Base-by-base conservation (phyloP, 2,888 invertebrate genomes). In the Diaperis boleti region DNA sequence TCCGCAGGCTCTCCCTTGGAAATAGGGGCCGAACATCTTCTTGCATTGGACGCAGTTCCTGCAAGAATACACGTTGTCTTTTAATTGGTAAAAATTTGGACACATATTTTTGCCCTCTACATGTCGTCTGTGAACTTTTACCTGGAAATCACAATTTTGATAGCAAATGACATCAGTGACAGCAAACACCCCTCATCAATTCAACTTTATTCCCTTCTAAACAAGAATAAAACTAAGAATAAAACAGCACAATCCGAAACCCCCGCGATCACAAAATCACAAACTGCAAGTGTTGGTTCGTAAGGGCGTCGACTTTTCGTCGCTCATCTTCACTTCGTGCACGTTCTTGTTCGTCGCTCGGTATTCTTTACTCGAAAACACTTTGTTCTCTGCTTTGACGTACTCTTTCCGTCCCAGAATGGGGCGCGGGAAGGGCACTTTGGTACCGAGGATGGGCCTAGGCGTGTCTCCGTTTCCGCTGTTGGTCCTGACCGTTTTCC, bases 11-110 rank as follows among this genome's bases (percentile, higher is more conserved):
- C 80, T 78, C 22, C 83, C 83, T 66, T 81, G 77, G 72, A 84
- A 84, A 70, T 82, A 83, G n/a, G 79, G 80, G 1, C 83, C 83
- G 68, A 81, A 83, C 81, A 84, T 83, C 70, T 82, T 78, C 71
- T 84, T 83, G 69, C 83, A 84, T 67, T 83, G 83, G 1, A 82
- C 82, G 66, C 84, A 83, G 68, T 83, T 84, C 29, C 78, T 78
- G 68, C 47, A 75, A 78, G 44, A 20, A 20, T 20, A 20, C 6
- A 4, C 20, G 20, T 20, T 20, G 20, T 20, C n/a, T n/a, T n/a
- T n/a, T 10, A n/a, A 11, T 37, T 8, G 37, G 4, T n/a, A 37
- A 29, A 17, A 7, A 3, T 2, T 13, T 7, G 17, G 10, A 17
- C 14, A 11, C 3, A n/a, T n/a, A n/a, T n/a, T n/a, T n/a, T n/a